These are phyloP conservation scores for Etheostoma perlongum DNA, from an alignment of 2,797 vertebrate species.

Conservation along the genomic window DNA sequence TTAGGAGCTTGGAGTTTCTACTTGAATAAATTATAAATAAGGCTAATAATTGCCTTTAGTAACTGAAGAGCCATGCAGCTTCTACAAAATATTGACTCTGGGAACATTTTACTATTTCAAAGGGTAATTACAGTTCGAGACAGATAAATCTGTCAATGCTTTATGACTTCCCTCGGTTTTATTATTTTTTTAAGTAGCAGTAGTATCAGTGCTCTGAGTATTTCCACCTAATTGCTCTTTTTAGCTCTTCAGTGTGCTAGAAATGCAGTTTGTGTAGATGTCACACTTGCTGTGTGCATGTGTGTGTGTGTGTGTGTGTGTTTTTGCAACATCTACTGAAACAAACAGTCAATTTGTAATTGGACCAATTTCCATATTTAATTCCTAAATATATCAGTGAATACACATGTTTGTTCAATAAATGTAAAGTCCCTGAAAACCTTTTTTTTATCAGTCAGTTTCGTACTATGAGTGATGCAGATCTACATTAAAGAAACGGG, in stretches of 20 bases:
- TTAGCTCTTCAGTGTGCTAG: conserved; percentile 36
- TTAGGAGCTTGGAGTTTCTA: conserved; percentile 38
- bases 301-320: conserved; percentile 13
- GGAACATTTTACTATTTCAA: conserved; percentile 34
- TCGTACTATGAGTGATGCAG: not conserved
- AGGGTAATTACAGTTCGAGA: conserved; percentile 55
- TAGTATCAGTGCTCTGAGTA: conserved; percentile 27
- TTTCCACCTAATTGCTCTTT: conserved; percentile 43
- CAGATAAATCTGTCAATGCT: conserved; percentile 48
- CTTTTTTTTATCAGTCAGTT: not conserved
- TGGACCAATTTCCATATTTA: not conserved
- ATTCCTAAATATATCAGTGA: not conserved
- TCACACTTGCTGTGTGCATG: conserved; percentile 11
- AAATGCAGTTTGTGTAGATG: conserved; percentile 39
- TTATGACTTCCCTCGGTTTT: conserved; percentile 36
- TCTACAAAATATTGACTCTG: conserved; percentile 57
- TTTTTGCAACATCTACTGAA: conserved; percentile 19
- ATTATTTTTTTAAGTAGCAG: conserved; percentile 35
- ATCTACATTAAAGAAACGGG: not conserved
- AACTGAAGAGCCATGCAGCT: conserved; percentile 56
- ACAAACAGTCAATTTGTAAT: conserved; percentile 6
- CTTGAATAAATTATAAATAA: conserved; percentile 63
- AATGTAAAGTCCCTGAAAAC: conserved; percentile 7
- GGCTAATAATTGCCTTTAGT: conserved; percentile 56
- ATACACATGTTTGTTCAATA: not conserved